Conservation (phyloP, 2,113 vertebrate species). For the Pungitius pungitius region DNA sequence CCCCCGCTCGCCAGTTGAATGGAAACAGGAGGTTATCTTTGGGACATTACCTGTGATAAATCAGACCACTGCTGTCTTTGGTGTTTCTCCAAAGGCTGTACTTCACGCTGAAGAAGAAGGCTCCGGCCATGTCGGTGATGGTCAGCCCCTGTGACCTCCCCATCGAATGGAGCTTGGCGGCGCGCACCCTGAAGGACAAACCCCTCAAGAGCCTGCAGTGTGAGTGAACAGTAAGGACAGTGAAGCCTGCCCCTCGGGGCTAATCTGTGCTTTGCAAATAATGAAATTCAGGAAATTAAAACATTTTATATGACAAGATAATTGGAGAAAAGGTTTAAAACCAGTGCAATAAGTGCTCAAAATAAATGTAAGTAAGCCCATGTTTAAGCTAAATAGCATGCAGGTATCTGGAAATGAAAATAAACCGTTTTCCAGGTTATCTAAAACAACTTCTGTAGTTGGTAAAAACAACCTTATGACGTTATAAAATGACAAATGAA, state of each 20-base stretch:
- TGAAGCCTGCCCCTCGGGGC: neutral
- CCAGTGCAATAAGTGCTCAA: neutral
- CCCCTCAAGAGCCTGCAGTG: constrained; percentile 76
- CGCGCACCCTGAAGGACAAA: constrained; percentile 79
- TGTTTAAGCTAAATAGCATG: neutral
- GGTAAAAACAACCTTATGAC: too few species aligned
- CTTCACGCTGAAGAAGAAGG: constrained; percentile 84
- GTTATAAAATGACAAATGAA: too few species aligned
- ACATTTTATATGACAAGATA: neutral
- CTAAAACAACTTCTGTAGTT: too few species aligned
- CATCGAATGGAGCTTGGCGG: constrained; percentile 85
- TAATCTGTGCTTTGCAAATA: neutral
- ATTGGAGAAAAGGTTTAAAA: constrained; percentile 12
- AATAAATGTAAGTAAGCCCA: constrained; percentile 8
- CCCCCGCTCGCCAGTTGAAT: constrained; percentile 31
- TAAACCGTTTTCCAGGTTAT: too few species aligned
- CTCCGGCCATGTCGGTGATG: constrained; percentile 79
- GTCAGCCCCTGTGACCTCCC: constrained; percentile 87
- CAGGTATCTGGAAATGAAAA: constrained; percentile 9
- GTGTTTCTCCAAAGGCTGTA: constrained; percentile 79
- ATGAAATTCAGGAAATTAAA: constrained; percentile 26
- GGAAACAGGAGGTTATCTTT: constrained; percentile 54
- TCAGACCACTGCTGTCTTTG: constrained; percentile 21
- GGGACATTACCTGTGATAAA: constrained; percentile 32
- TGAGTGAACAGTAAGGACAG: constrained; percentile 60